Percentiles rank a stretch among this genome's conserved stretches.
Conservation (phyloP, 2,888 invertebrate genomes). For the Leptopilina myrica region DNA sequence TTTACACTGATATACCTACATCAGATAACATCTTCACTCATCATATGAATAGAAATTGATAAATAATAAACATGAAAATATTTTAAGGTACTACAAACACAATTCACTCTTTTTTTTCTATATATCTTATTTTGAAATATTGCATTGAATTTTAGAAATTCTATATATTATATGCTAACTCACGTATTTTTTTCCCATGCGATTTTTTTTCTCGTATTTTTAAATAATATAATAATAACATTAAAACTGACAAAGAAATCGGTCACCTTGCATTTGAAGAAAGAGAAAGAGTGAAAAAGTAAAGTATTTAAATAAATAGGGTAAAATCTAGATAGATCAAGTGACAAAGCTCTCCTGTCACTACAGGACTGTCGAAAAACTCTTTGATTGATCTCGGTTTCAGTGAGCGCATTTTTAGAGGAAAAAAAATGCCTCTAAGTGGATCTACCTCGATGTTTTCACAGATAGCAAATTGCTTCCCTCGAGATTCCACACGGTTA, state of each 20-base stretch:
- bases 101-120: no score
- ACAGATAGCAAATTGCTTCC: constrained; percentile 62
- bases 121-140: no score
- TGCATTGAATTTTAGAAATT: no score
- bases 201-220: neutral
- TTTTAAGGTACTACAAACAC: no score
- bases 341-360: constrained; percentile 62
- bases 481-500: constrained; percentile 35
- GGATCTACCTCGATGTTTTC: constrained; percentile 67
- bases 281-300: neutral
- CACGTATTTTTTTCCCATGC: constrained; percentile 7
- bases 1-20: no score
- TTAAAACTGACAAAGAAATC: constrained; percentile 9
- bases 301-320: constrained; percentile 46
- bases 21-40: no score
- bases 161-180: neutral
- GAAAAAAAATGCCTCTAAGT: constrained; percentile 68
- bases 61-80: no score
- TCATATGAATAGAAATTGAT: no score
- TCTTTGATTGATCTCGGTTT: constrained; percentile 45
- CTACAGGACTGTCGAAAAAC: constrained; percentile 53
- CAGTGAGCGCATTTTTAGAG: constrained; percentile 58
- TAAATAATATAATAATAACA: neutral
- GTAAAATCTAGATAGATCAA: constrained; percentile 46
- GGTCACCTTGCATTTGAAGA: constrained; percentile 24